Evolutionary conservation across 2,113 vertebrate species (phyloP), one percentile per base, ranked within the genome.

Genomic region (Pollimyrus isidori): DNA sequence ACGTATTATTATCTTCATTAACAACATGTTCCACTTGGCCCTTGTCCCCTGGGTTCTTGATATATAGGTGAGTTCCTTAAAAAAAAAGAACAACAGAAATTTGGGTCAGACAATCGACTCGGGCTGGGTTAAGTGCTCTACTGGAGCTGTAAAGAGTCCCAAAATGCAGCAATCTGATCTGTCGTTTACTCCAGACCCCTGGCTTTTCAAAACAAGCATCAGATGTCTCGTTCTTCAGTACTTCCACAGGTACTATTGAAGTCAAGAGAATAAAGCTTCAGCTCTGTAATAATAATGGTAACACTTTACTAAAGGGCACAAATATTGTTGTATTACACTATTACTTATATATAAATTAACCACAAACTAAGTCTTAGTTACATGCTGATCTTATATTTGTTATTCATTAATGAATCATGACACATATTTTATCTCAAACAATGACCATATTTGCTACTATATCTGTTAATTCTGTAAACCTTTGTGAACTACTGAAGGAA

Each of bases 1-100:
- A 42, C 30, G 73, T 80, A 80, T 80, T 42, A 80, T 80, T 80
- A 80, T 80, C 73, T 80, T 80, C 35, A 80, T 80, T 80, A 80
- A 80, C 35, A 39, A 80, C 73, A 80, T 42, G 35, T 39, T 42
- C 73, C 35, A 80, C 30, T 39, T 80, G 35, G 73, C 73, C 35
- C 73, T 80, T 35, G 73, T 80, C 73, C 30, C 73, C 73, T 6
- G 73, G 73, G 30, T 80, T 42, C 11, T 80, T 69, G 62, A 30
- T 80, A 80, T 80, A 80, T 80, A 42, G 73, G 73, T 80, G 73
- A 39, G 30, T 80, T 42, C 73, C 35, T 80, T 76, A 73, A 80
- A 80, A 80, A 73, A 76, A 80, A 80, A 80, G 69, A 80, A 80
- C 9, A 73, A 73, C 35, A 39, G 73, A 80, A 39, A 80, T 80